Base-by-base conservation (phyloP, 2,888 invertebrate genomes). In the Netelia virgata region DNA sequence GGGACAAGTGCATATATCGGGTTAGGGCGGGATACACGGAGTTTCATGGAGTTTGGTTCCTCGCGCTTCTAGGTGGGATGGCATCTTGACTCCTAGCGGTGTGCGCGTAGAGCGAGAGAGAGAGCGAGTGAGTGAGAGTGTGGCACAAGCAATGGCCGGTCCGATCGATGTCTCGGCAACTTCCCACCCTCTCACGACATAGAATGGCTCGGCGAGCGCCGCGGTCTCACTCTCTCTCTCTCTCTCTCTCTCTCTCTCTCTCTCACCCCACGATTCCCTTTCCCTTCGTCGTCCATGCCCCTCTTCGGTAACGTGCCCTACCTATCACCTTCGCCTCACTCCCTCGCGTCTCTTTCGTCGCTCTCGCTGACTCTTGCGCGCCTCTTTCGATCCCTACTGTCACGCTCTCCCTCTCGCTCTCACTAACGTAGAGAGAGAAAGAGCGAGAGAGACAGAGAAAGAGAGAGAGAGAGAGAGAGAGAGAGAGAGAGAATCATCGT, bases 131-230 rank as follows among this genome's bases (percentile, higher is more conserved):
- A 28, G 75, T 14, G 57, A 59, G 47, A 55, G 69, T 8, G 20
- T 91, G 91, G 90, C 90, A 92, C 91, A 92, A 93, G 93, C 93
- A 92, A 93, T 93, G 93, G 93, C 93, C 93, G 93, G 92, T 91
- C 87, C 93, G 93, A 93, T 93, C 93, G 93, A 93, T 93, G 93
- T 93, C 92, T 92, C 92, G 91, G 91, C 93, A 92, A 92, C 92
- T 92, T 93, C 92, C 93, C 92, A 90, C 91, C 91, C 92, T 91
- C 90, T 87, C 86, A 87, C 80, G 81, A 81, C 70, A 68, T 43
- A 73, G 81, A 83, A 75, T 78, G 47, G 72, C 77, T 73, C 53
- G 53, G 57, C 82, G 88, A 82, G 68, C 82, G 64, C 79, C 28
- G 87, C 82, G 61, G 82, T 23, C 76, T 57, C 69, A 72, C 76